These are phyloP conservation scores for Pristionchus fissidentatus DNA, from an alignment of 2,888 invertebrate species.

Conservation along the genomic window DNA sequence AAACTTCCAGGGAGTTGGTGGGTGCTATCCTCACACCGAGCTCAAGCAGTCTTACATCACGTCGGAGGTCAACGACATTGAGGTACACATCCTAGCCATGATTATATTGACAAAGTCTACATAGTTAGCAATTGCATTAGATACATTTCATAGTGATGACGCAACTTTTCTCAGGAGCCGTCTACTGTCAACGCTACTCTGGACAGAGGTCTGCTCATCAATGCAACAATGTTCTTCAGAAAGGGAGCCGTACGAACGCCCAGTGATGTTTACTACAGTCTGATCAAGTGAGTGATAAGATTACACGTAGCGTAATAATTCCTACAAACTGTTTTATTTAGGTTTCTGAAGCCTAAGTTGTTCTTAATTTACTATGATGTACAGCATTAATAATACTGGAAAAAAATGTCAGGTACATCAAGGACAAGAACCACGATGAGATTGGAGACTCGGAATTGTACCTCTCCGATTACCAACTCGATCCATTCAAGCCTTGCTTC, in stretches of 20 bases:
- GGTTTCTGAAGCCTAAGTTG: too few species aligned
- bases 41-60: conserved; percentile 69
- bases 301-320: neutral
- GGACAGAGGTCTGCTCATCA: conserved; percentile 73
- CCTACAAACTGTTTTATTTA: neutral
- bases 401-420: conserved; percentile 62
- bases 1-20: conserved; percentile 69
- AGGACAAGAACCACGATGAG: conserved; percentile 71
- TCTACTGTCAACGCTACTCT: conserved; percentile 70
- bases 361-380: neutral
- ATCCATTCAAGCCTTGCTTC: conserved; percentile 75
- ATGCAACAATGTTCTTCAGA: conserved; percentile 74
- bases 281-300: conserved; percentile 54
- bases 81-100: too few species aligned
- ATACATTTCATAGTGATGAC: neutral
- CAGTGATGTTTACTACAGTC: conserved; percentile 70
- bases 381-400: neutral
- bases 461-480: conserved; percentile 71
- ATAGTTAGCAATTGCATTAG: too few species aligned
- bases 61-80: conserved; percentile 71
- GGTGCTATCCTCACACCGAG: conserved; percentile 73
- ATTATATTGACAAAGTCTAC: too few species aligned
- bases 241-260: conserved; percentile 73
- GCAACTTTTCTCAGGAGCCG: conserved; percentile 50
- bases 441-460: conserved; percentile 73